These are phyloP conservation scores for Sinohyriopsis cumingii DNA, from an alignment of 2,888 invertebrate genomes.

Conservation along the genomic window DNA sequence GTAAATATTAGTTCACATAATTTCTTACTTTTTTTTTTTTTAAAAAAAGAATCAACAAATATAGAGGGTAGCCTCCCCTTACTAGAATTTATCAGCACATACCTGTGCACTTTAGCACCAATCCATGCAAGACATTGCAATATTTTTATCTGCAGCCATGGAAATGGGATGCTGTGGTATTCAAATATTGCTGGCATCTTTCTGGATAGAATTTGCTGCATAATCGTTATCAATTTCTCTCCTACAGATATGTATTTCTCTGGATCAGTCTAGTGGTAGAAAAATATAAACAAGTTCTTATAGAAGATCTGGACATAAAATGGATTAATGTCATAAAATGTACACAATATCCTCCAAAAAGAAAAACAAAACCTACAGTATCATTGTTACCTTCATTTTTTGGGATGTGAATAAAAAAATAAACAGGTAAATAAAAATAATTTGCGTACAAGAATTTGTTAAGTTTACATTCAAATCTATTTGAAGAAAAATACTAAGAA, in stretches of 20 bases:
- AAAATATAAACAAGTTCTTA: not conserved
- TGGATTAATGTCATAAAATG: not conserved
- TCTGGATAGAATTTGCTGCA: conserved; percentile 57
- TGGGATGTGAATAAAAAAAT: too few species aligned
- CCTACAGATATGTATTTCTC: conserved; percentile 40
- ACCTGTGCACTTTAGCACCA: conserved; percentile 19
- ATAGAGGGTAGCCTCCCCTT: too few species aligned
- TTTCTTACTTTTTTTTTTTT: too few species aligned
- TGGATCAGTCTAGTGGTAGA: conserved; percentile 43
- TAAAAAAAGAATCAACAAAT: too few species aligned
- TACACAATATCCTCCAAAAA: not conserved
- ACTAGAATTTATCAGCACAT: too few species aligned
- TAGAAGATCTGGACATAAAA: not conserved
- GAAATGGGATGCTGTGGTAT: conserved; percentile 68
- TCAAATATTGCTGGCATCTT: conserved; percentile 61
- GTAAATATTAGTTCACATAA: too few species aligned
- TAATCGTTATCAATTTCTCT: conserved; percentile 52
- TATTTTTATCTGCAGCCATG: conserved; percentile 69
- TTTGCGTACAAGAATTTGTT: too few species aligned
- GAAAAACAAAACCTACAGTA: not conserved
- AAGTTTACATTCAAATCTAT: too few species aligned
- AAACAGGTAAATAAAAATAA: too few species aligned
- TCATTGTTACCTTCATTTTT: too few species aligned
- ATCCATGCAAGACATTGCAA: conserved; percentile 60
- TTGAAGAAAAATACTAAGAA: too few species aligned